Base-by-base conservation (phyloP, 2,888 invertebrate species). In the Gastracanthus pulcherrimus region DNA sequence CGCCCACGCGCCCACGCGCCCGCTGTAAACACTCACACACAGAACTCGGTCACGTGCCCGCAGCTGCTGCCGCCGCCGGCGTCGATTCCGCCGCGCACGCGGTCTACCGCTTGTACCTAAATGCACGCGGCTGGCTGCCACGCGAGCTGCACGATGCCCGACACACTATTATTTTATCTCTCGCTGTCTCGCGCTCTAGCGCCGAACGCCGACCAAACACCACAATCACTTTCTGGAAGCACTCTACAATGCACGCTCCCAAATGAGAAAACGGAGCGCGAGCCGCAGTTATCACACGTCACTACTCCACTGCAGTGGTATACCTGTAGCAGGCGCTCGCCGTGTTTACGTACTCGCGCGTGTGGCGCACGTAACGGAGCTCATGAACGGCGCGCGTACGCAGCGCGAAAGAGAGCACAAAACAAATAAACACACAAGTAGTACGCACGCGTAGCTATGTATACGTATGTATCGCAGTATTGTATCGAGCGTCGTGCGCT, bases 351-450 rank as follows among this genome's bases (percentile, higher is more conserved):
- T 67, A 16, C 67, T 26, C 6, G 31, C 31, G 31, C 48, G n/a
- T 45, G 48, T 13, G 29, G 3, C 11, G n/a, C 7, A 79, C 83
- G 77, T 77, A 82, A 81, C 82, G 72, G 48, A 55, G 72, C 81
- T 71, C 74, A 79, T 76, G 13, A n/a, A 6, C n/a, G 19, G 3
- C 23, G 2, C 34, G 23, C 38, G 19, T 36, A 38, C 41, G 26
- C 58, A 38, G 2, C n/a, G 31, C 31, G 48, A 6, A 48, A 6
- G 3, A 7, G 36, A 58, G 16, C 23, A 11, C 23, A 55, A 23
- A 55, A 55, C 11, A 55, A 55, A 55, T 7, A 51, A 55, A 26
- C 55, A 11, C 55, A 26, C 23, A 26, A 11, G 7, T 19, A 55
- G 13, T 55, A 26, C 26, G 9, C 55, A 19, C 26, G 45, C 11